Evolutionary conservation across 2,888 invertebrate species (phyloP), one percentile per base, ranked within the genome.

Genomic region (Noctua pronuba): DNA sequence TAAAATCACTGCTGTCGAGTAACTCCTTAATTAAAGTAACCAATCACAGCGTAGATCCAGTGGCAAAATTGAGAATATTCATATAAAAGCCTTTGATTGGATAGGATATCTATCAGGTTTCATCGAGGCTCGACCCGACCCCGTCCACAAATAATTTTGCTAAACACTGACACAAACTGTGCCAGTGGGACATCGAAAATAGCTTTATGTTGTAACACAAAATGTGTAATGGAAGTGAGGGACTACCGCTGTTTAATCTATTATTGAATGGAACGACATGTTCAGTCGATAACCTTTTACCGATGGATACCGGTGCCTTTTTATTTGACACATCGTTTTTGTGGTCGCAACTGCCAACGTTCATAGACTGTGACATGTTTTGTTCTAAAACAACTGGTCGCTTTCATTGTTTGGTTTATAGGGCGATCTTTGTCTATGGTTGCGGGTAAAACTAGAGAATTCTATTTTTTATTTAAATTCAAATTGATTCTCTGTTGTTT

Each of bases 61-160:
- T 41, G n/a, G 16, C 65, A 7, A 73, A 81, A 82, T 73, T 73
- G 44, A 58, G 35, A 79, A 81, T 85, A 73, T 86, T 72, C 38
- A 11, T 72, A 71, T 86, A 84, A 82, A 86, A 75, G 80, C 82
- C 81, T 86, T 81, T 89, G 86, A 86, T 82, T 87, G 87, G 88
- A 90, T 88, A 89, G 80, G 80, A 83, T 92, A 90, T 82, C 79
- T 74, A 64, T 91, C 84, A 80, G 85, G 83, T 78, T 75, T 88
- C 82, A 90, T 87, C 88, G 83, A 82, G 86, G 8, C 90, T 89
- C 89, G 80, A 90, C 60, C 78, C 79, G 41, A 67, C 84, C 86
- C 86, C 76, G 84, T 80, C 82, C 88, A 88, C 84, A 82, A 79
- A 85, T 90, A 90, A 92, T 91, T 90, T 82, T 86, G 80, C 68